phyloP scores from a whole-genome alignment of 2,797 vertebrate species.

The Champsocephalus gunnari region DNA sequence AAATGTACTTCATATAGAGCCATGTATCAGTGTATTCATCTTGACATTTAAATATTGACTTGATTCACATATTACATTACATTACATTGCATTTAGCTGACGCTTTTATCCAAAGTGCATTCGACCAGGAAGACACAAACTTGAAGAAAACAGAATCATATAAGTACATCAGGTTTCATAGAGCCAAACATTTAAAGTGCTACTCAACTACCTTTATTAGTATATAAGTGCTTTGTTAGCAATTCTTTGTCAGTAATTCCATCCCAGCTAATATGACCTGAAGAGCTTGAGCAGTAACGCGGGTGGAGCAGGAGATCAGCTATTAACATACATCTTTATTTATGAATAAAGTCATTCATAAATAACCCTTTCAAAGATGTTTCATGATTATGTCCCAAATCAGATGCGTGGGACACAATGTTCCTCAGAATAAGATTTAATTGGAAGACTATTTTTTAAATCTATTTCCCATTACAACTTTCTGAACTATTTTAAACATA shows the following conservation, averaged over 20 bases:
- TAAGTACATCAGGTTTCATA: no score
- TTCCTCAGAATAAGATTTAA: not conserved
- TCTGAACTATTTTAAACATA: not conserved
- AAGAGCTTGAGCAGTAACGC: slow-evolving; percentile 15
- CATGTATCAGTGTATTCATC: slow-evolving; percentile 31
- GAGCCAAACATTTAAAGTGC: no score
- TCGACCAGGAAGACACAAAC: no score
- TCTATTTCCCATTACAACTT: not conserved
- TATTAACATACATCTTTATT: slow-evolving; percentile 17
- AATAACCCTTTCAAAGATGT: not conserved
- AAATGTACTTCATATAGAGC: slow-evolving; percentile 24
- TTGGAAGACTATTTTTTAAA: not conserved
- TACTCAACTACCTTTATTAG: no score
- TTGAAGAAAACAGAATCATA: no score
- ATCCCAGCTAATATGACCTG: slow-evolving; percentile 33
- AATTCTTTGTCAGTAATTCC: not conserved
- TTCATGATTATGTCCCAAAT: not conserved
- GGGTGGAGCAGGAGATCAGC: slow-evolving; percentile 3
- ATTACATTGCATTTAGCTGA: no score
- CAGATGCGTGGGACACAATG: not conserved
- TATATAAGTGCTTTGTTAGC: no score
- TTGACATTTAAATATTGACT: not conserved
- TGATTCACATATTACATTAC: slow-evolving; percentile 1
- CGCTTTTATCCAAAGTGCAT: no score
- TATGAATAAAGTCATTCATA: not conserved